Conservation (phyloP, 2,888 invertebrate species). For the Arenicola marina region DNA sequence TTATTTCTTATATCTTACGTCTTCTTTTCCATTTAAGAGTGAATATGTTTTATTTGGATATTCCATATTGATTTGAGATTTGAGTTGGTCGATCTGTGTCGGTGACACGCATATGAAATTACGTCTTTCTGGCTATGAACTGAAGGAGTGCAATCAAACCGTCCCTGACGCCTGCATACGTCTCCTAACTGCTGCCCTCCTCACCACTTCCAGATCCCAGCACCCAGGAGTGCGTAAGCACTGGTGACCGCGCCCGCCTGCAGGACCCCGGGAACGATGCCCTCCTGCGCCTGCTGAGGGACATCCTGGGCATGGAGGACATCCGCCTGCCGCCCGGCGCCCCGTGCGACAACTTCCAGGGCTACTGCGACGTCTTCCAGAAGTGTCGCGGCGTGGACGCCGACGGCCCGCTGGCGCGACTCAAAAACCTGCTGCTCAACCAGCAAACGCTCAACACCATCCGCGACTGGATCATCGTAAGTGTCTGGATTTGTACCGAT, state of each 20-base stretch:
- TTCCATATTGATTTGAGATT: too few relatives aligned
- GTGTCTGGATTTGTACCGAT: constrained; percentile 41
- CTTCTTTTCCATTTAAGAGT: too few relatives aligned
- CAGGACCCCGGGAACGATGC: constrained; percentile 27
- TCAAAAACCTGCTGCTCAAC: constrained; percentile 94
- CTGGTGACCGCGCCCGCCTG: constrained; percentile 59
- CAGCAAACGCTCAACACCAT: constrained; percentile 84
- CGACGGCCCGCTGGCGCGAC: constrained; percentile 93
- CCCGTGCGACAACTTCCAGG: constrained; percentile 96
- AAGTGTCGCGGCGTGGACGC: constrained; percentile 99
- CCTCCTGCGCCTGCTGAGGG: constrained; percentile 25
- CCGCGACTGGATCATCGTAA: constrained; percentile 87
- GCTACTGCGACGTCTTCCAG: constrained; percentile 99
- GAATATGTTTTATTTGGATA: too few relatives aligned
- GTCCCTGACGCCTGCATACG: too few relatives aligned
- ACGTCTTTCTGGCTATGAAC: too few relatives aligned
- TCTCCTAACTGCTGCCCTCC: too few relatives aligned
- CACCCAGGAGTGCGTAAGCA: constrained; percentile 63
- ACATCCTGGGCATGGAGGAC: neutral
- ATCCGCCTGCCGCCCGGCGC: constrained; percentile 67
- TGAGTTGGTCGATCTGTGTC: too few relatives aligned
- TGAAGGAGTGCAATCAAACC: too few relatives aligned
- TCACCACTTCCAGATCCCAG: too few relatives aligned
- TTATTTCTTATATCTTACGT: too few relatives aligned
- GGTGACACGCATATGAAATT: too few relatives aligned